A percentile compares a stretch with the other conserved stretches of the same genome.
These are phyloP conservation scores for Apamea anceps DNA, from an alignment of 2,888 invertebrate genomes.

Conservation along the genomic window DNA sequence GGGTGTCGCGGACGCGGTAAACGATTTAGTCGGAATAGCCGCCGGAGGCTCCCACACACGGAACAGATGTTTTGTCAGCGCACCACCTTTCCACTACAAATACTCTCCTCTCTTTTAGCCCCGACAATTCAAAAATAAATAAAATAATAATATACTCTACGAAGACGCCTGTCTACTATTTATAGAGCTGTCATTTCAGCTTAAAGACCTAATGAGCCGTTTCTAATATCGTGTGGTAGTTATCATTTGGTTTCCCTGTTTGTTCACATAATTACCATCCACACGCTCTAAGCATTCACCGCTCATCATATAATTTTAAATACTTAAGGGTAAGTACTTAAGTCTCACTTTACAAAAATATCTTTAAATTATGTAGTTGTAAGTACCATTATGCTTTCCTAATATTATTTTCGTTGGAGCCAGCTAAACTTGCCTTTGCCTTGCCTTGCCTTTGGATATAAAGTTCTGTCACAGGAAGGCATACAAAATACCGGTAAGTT, in stretches of 20 bases:
- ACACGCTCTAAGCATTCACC: constrained; percentile 65
- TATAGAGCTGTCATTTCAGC: constrained; percentile 87
- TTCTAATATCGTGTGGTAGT: constrained; percentile 86
- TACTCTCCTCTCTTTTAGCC: constrained; percentile 77
- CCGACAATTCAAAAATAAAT: constrained; percentile 81
- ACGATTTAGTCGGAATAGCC: constrained; percentile 82
- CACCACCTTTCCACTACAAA: constrained; percentile 78
- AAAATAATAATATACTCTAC: constrained; percentile 76
- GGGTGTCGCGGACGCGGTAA: constrained; percentile 84
- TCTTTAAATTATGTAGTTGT: not conserved
- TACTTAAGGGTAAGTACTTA: constrained; percentile 28
- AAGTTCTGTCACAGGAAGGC: not conserved
- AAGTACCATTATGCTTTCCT: no score
- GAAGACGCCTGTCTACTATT: constrained; percentile 81
- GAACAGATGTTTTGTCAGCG: constrained; percentile 87
- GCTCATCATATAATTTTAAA: constrained; percentile 51
- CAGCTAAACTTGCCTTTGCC: not conserved
- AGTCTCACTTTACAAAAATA: constrained; percentile 5
- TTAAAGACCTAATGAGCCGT: constrained; percentile 89
- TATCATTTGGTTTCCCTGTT: constrained; percentile 82
- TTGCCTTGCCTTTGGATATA: not conserved
- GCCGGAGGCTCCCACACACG: constrained; percentile 75
- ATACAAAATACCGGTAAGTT: not conserved
- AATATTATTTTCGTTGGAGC: not conserved
- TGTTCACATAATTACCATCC: constrained; percentile 85